Evolutionary conservation across 2,113 vertebrate genomes (phyloP).

Genomic region (Mustelus asterias): DNA sequence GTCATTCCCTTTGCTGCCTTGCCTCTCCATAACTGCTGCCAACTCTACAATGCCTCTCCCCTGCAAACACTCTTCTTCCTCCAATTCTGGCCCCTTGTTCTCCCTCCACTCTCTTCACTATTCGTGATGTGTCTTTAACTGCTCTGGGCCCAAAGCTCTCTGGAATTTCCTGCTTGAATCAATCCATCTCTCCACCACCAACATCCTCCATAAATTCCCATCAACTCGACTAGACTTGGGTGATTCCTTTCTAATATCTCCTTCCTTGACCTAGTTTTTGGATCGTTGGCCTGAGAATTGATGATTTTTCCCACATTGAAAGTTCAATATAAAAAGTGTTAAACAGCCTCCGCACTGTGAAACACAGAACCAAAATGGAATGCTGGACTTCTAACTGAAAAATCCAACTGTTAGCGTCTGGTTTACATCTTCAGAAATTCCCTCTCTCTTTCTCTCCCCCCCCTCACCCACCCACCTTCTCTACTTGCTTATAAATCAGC

Average conservation of each 20-base stretch:
- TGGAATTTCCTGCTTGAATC: not conserved
- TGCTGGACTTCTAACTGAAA: not conserved
- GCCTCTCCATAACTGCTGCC: not conserved
- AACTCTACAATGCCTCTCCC: not conserved
- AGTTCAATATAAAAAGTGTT: not conserved
- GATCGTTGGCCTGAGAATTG: not conserved
- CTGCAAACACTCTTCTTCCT: not conserved
- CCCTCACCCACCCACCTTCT: not conserved
- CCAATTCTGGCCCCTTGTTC: not conserved
- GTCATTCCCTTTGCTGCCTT: not conserved
- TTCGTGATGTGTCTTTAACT: not conserved
- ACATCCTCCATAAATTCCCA: not conserved
- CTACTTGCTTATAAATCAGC: not conserved
- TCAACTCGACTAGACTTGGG: not conserved
- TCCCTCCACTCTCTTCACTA: not conserved
- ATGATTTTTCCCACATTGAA: not conserved
- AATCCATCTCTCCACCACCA: not conserved
- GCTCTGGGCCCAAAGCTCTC: no score
- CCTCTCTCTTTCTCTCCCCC: no score
- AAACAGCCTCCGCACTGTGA: not conserved
- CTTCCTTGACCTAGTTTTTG: not conserved
- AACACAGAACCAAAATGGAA: not conserved
- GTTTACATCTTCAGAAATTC: not conserved
- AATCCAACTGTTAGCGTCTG: not conserved
- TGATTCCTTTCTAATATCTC: not conserved